phyloP scores from a whole-genome alignment of 1,140 invertebrate species.

The Zaprionus africanus region DNA sequence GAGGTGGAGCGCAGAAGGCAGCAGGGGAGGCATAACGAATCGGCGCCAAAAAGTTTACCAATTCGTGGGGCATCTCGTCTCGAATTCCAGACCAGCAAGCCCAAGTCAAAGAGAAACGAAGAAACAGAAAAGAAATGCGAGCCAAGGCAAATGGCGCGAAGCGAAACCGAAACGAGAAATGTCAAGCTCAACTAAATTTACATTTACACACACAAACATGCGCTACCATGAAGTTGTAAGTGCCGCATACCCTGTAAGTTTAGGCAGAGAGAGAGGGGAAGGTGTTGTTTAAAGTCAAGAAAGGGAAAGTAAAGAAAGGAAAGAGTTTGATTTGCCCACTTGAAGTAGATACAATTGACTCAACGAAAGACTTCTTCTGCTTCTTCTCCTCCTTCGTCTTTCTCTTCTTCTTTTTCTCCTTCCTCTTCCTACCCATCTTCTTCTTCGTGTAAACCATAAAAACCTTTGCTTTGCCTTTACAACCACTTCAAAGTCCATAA shows the following conservation, averaged over 20 bases:
- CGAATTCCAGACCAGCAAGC: conserved; percentile 16
- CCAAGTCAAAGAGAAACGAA: conserved; percentile 2
- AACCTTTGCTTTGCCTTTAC: not conserved
- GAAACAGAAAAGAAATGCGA: conserved; percentile 22
- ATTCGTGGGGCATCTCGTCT: conserved; percentile 41
- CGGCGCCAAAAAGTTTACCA: conserved; percentile 57
- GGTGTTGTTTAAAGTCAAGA: not conserved
- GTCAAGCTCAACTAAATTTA: conserved; percentile 44
- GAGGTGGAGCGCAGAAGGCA: not conserved
- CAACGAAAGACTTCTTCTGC: too few species aligned
- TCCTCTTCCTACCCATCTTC: not conserved
- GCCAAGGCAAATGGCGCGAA: conserved; percentile 45
- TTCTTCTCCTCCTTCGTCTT: too few species aligned
- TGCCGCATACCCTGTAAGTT: conserved; percentile 20
- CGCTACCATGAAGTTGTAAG: conserved; percentile 51
- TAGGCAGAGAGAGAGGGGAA: not conserved
- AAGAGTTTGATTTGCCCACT: not conserved
- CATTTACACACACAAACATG: conserved; percentile 27
- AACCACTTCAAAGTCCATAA: not conserved
- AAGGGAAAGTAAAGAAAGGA: not conserved
- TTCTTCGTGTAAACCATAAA: not conserved
- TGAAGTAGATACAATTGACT: not conserved
- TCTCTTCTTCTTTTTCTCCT: too few species aligned
- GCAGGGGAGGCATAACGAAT: not conserved
- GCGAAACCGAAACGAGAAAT: conserved; percentile 46